These are phyloP conservation scores for Psylliodes chrysocephalus DNA, from an alignment of 2,888 invertebrate species.

Conservation along the genomic window DNA sequence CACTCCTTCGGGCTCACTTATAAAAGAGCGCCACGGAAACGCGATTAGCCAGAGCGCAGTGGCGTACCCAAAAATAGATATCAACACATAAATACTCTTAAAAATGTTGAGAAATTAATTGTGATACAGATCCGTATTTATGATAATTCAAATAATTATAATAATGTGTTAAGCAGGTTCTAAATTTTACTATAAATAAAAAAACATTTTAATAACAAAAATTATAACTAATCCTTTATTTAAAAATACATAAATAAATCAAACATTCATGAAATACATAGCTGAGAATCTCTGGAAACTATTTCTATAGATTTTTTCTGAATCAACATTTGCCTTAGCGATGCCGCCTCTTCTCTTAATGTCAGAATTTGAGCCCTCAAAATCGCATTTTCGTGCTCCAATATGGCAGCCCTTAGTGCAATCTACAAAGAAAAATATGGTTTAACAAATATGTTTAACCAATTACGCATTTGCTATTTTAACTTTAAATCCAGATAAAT, in stretches of 20 bases:
- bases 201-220: constrained; percentile 5
- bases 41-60: no score
- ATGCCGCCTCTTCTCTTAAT: constrained; percentile 80
- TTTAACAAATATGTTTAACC: background rate
- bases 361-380: constrained; percentile 84
- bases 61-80: no score
- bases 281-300: constrained; percentile 39
- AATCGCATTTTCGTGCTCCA: constrained; percentile 90
- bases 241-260: constrained; percentile 1
- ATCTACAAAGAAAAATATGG: constrained; percentile 67
- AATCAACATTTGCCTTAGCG: constrained; percentile 74
- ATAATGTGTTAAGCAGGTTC: no score
- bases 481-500: background rate
- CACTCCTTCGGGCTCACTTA: no score
- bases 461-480: background rate
- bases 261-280: constrained; percentile 36
- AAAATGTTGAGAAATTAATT: no score
- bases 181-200: no score
- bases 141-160: no score
- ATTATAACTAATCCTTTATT: constrained; percentile 4
- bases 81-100: no score
- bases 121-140: no score
- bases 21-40: no score
- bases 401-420: constrained; percentile 82
- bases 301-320: constrained; percentile 60